These are phyloP conservation scores for Parazoanthus swiftii DNA, from an alignment of 92 coral and sea anemone genomes.

Conservation along the genomic window DNA sequence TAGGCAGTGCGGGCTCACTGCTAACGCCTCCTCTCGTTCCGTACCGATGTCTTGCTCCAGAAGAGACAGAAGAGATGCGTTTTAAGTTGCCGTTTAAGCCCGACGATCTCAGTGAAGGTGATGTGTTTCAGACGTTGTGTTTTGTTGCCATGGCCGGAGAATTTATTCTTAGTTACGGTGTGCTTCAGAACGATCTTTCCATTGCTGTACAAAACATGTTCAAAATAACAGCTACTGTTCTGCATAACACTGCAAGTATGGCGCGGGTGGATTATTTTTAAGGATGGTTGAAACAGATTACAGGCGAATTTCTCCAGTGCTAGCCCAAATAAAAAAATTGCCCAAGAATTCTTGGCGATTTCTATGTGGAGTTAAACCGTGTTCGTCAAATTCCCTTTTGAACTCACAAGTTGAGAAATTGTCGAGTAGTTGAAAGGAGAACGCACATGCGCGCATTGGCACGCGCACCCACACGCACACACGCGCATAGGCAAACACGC, in stretches of 20 bases:
- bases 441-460: too few species aligned
- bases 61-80: constrained; percentile 66
- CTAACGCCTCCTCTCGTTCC: constrained; percentile 72
- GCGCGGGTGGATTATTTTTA: too few species aligned
- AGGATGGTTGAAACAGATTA: too few species aligned
- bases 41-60: constrained; percentile 81
- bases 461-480: too few species aligned
- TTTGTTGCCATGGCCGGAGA: not conserved
- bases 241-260: too few species aligned
- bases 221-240: too few species aligned
- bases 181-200: not conserved
- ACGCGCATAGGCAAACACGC: too few species aligned
- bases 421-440: too few species aligned
- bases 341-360: not conserved
- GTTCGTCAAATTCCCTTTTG: too few species aligned
- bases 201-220: not conserved
- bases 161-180: not conserved
- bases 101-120: constrained; percentile 54
- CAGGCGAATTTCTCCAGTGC: too few species aligned
- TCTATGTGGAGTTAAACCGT: too few species aligned
- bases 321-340: not conserved
- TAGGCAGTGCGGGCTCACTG: constrained; percentile 69
- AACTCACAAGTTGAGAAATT: too few species aligned
- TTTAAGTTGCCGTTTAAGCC: constrained; percentile 58
- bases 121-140: not conserved